Conservation (phyloP, 2,113 vertebrate species). For the Asarcornis scutulata region DNA sequence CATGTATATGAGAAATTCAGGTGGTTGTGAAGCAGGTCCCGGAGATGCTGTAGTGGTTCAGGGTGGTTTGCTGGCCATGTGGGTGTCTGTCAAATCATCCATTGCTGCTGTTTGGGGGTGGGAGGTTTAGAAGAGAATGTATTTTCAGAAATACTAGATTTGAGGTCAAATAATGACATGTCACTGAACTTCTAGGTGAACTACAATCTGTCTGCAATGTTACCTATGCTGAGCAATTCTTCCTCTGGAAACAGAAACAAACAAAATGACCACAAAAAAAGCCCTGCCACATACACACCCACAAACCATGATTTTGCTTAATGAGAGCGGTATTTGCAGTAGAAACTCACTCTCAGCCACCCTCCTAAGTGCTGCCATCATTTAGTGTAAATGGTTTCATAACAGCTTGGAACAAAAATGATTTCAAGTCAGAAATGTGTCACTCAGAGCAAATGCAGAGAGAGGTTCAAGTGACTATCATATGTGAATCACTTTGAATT, state of each 20-base stretch:
- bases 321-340: background rate
- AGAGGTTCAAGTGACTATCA: slow-evolving; percentile 61
- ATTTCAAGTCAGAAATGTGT: slow-evolving; percentile 60
- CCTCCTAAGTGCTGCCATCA: slow-evolving; percentile 37
- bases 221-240: background rate
- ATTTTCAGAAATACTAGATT: background rate
- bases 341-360: background rate
- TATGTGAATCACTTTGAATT: slow-evolving; percentile 60
- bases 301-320: background rate
- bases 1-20: rapidly evolving
- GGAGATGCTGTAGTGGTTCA: background rate
- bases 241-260: background rate
- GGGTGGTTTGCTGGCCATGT: background rate
- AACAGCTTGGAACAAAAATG: slow-evolving; percentile 50
- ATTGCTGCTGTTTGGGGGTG: background rate
- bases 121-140: background rate
- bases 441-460: slow-evolving; percentile 56
- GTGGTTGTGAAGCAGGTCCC: rapidly evolving
- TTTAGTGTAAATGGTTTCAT: slow-evolving; percentile 62
- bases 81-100: background rate
- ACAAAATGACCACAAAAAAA: background rate
- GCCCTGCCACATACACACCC: background rate
- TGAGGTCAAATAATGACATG: background rate
- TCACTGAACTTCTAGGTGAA: background rate
- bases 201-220: background rate